Conservation (phyloP, 2,113 vertebrate species). For the Silurus meridionalis region DNA sequence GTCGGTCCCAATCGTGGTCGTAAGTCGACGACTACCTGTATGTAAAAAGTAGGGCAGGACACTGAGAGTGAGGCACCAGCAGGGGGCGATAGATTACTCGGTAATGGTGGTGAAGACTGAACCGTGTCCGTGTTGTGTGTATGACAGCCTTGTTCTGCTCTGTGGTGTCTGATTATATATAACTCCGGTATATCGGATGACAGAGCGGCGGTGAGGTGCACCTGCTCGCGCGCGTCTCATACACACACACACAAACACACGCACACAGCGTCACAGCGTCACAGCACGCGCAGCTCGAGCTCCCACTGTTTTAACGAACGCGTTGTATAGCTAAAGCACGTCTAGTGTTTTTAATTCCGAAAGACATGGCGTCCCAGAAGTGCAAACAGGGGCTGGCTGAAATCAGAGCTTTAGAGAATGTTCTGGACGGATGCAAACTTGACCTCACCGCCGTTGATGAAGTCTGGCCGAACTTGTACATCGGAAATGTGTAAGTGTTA, state of each 20-base stretch:
- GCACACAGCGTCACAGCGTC: constrained; percentile 24
- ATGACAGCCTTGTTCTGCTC: not conserved
- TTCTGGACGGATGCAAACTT: constrained; percentile 74
- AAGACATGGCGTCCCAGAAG: constrained; percentile 57
- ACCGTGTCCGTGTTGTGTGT: not conserved
- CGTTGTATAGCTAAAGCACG: not conserved
- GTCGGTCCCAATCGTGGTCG: too few relatives aligned
- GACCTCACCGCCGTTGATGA: constrained; percentile 75
- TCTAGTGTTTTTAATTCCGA: not conserved
- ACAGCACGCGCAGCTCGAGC: constrained; percentile 7
- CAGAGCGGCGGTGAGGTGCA: constrained; percentile 40
- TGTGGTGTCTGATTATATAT: not conserved
- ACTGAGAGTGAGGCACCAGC: not conserved
- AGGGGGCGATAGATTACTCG: not conserved
- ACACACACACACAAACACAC: too few relatives aligned
- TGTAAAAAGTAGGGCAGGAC: not conserved
- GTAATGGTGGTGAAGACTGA: not conserved
- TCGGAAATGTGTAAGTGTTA: constrained; percentile 77
- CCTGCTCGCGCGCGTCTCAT: constrained; percentile 47
- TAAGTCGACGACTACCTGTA: too few relatives aligned
- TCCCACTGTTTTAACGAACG: not conserved
- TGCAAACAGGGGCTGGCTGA: constrained; percentile 64
- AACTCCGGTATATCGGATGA: constrained; percentile 18
- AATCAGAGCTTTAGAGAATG: constrained; percentile 60
- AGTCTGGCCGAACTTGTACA: constrained; percentile 77